These are phyloP conservation scores for Chaetophractus vellerosus DNA, from an alignment of 2,797 vertebrate species.

Conservation along the genomic window DNA sequence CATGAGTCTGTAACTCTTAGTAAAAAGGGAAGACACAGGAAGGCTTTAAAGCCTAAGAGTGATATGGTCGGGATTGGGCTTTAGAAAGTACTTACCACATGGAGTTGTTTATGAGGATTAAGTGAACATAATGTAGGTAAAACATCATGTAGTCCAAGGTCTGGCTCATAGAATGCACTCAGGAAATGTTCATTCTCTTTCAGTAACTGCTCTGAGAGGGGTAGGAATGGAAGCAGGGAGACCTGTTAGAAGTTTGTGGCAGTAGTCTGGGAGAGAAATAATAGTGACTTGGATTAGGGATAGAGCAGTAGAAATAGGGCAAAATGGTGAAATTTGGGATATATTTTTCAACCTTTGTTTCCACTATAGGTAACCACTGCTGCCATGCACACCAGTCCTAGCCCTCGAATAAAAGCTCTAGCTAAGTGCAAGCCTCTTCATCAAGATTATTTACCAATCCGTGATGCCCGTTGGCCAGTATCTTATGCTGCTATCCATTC, in stretches of 20 bases:
- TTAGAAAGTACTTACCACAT: neutral
- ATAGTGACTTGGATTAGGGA: neutral
- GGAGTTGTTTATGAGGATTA: neutral
- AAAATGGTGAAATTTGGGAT: neutral
- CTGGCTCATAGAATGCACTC: neutral
- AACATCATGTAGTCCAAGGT: neutral
- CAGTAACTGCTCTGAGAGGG: neutral
- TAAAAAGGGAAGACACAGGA: neutral
- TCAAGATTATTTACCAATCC: constrained; percentile 82
- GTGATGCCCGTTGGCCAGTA: constrained; percentile 87
- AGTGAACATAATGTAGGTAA: neutral
- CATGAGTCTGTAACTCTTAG: neutral
- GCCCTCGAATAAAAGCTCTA: constrained; percentile 86
- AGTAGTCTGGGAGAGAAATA: neutral
- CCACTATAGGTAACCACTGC: constrained; percentile 87
- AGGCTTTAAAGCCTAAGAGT: neutral
- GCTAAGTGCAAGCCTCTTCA: constrained; percentile 88
- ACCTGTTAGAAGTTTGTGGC: neutral
- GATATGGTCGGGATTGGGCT: neutral
- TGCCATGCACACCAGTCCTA: constrained; percentile 85
- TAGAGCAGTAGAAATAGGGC: neutral
- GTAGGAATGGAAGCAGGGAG: neutral
- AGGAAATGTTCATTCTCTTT: neutral
- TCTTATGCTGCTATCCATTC: constrained; percentile 60
- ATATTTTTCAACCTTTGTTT: neutral